A percentile compares a stretch with the other conserved stretches of the same genome.
These are phyloP conservation scores for Periophthalmus magnuspinnatus DNA, from an alignment of 2,797 vertebrate genomes.

Conservation along the genomic window DNA sequence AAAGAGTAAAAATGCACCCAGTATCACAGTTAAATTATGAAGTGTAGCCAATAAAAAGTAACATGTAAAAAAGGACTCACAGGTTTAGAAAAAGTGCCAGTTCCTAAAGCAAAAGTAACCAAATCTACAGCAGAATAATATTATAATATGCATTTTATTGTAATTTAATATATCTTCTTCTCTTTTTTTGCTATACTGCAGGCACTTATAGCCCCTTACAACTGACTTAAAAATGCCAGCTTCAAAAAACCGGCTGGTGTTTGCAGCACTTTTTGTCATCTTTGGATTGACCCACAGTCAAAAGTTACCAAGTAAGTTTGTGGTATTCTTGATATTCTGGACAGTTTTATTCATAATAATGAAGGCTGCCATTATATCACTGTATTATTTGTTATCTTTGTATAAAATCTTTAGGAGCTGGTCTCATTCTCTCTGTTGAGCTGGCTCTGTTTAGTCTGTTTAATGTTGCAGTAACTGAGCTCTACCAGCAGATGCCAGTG, in stretches of 20 bases:
- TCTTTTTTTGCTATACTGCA: slow-evolving; percentile 42
- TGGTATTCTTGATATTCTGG: background rate
- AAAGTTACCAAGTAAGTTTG: slow-evolving; percentile 74
- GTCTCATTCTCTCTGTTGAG: background rate
- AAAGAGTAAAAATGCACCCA: background rate
- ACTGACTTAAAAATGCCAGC: slow-evolving; percentile 60
- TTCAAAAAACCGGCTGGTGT: slow-evolving; percentile 61
- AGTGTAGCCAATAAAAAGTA: background rate
- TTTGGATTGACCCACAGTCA: slow-evolving; percentile 66
- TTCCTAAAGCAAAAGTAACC: background rate
- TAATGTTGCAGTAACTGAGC: background rate
- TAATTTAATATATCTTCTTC: slow-evolving; percentile 9
- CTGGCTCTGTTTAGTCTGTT: background rate
- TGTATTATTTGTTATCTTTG: background rate
- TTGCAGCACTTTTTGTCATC: slow-evolving; percentile 56
- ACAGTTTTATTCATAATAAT: background rate
- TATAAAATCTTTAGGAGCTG: background rate
- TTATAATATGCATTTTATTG: background rate
- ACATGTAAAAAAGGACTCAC: background rate
- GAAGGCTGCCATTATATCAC: background rate
- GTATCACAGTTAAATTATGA: background rate
- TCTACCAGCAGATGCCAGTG: slow-evolving; percentile 67
- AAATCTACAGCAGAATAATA: background rate
- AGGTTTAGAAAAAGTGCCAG: background rate
- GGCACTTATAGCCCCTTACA: slow-evolving; percentile 60